phyloP scores from a whole-genome alignment of 2,113 vertebrate species.

The Rhizomys pruinosus region DNA sequence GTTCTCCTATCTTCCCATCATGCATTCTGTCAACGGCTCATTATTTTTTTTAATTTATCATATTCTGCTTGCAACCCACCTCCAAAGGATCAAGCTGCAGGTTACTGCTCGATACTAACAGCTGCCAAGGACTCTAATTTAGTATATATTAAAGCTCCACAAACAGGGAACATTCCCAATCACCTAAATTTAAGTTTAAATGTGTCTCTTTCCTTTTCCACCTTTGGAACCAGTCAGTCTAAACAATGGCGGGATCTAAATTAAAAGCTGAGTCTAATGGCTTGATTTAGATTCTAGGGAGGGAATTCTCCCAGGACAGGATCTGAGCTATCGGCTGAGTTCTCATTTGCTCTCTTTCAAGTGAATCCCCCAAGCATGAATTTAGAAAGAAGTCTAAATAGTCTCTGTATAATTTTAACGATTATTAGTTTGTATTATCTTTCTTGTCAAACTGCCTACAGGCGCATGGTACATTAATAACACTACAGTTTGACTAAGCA shows the following conservation, averaged over 20 bases:
- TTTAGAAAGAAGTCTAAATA: constrained; percentile 32
- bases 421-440: constrained; percentile 15
- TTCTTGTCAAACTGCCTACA: background rate
- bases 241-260: background rate
- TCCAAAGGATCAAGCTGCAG: background rate
- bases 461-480: background rate
- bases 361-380: constrained; percentile 12
- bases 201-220: background rate
- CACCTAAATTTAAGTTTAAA: background rate
- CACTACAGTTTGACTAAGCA: background rate
- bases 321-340: background rate
- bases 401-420: constrained; percentile 10
- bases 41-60: background rate
- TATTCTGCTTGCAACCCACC: background rate
- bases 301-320: background rate
- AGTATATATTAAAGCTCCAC: background rate
- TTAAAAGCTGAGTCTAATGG: background rate
- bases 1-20: background rate
- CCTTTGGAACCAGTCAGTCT: background rate
- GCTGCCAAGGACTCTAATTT: background rate
- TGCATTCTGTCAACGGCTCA: background rate
- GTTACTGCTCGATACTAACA: no score
- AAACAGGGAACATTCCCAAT: fast-evolving
- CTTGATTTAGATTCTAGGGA: background rate
- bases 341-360: constrained; percentile 36